A percentile compares a stretch with the other conserved stretches of the same genome.
Conservation (phyloP, 1,140 invertebrate species). For the Drosophila micromelanica region DNA sequence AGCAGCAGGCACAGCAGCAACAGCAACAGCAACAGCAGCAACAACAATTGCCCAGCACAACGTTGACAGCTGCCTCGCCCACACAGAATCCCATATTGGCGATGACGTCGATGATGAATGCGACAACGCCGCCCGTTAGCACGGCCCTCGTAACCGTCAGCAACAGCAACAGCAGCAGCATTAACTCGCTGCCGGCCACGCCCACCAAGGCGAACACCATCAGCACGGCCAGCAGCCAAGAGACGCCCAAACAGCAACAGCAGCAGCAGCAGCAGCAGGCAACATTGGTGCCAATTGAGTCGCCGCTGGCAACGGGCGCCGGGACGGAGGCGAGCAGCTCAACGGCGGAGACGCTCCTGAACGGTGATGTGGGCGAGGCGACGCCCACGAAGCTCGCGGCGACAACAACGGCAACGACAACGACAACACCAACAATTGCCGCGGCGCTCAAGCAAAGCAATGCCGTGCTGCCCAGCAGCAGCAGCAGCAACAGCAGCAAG, state of each 20-base stretch:
- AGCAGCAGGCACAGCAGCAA: conserved; percentile 50
- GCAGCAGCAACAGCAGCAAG: conserved; percentile 71
- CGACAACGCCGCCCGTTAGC: conserved; percentile 48
- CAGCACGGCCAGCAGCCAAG: conserved; percentile 14
- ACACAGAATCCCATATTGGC: conserved; percentile 81
- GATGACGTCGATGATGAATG: conserved; percentile 82
- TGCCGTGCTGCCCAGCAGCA: conserved; percentile 51
- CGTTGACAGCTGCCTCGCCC: conserved; percentile 55
- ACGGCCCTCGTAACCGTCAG: conserved; percentile 53
- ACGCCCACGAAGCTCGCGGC: conserved; percentile 22
- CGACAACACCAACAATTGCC: conserved; percentile 58
- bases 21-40: conserved; percentile 47
- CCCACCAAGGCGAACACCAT: conserved; percentile 50
- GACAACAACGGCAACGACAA: conserved; percentile 61
- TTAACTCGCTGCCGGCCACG: conserved; percentile 41
- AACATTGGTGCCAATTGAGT: conserved; percentile 84
- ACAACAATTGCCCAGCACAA: conserved; percentile 45
- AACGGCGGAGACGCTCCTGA: conserved; percentile 32
- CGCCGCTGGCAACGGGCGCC: conserved; percentile 32
- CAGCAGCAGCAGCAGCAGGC: conserved; percentile 56
- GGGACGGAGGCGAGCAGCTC: conserved; percentile 64
- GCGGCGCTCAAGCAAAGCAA: conserved; percentile 61
- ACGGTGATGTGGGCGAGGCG: conserved; percentile 50
- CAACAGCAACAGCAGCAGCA: conserved; percentile 32
- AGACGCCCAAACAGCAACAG: conserved; percentile 24